A percentile compares a stretch with the other conserved stretches of the same genome.
phyloP scores from a whole-genome alignment of 2,797 vertebrate genomes.

The Chaetodon trifasciatus region DNA sequence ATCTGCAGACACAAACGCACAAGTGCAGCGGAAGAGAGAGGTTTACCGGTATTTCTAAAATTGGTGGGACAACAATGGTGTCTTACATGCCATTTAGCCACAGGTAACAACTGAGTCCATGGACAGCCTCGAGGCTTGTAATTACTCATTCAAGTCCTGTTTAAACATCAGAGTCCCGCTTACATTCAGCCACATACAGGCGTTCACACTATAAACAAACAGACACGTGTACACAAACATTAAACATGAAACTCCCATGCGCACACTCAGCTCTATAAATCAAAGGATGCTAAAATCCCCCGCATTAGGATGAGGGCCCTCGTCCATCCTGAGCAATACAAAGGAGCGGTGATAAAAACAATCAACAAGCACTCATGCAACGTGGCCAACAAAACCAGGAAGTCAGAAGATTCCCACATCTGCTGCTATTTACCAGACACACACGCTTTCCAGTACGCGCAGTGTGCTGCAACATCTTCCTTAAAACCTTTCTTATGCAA shows the following conservation, averaged over 20 bases:
- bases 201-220: conserved; percentile 26
- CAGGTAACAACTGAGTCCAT: conserved; percentile 67
- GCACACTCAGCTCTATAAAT: not conserved
- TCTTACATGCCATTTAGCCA: conserved; percentile 46
- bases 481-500: conserved; percentile 52
- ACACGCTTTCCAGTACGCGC: conserved; percentile 27
- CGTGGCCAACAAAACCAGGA: conserved; percentile 46
- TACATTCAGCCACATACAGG: conserved; percentile 21
- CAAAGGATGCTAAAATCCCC: not conserved
- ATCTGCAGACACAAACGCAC: not conserved
- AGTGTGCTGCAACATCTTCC: conserved; percentile 28
- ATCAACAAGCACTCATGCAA: conserved; percentile 14
- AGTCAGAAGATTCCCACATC: conserved; percentile 53
- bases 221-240: conserved; percentile 22
- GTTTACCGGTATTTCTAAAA: conserved; percentile 55
- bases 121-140: conserved; percentile 48
- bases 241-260: conserved; percentile 12
- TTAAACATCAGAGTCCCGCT: conserved; percentile 67
- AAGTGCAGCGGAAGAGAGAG: conserved; percentile 33
- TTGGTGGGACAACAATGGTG: conserved; percentile 47
- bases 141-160: conserved; percentile 62
- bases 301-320: not conserved
- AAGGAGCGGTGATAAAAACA: conserved; percentile 16
- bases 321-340: not conserved
- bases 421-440: conserved; percentile 53